Conservation (phyloP, 2,113 vertebrate species). For the Campylomormyrus numenius region DNA sequence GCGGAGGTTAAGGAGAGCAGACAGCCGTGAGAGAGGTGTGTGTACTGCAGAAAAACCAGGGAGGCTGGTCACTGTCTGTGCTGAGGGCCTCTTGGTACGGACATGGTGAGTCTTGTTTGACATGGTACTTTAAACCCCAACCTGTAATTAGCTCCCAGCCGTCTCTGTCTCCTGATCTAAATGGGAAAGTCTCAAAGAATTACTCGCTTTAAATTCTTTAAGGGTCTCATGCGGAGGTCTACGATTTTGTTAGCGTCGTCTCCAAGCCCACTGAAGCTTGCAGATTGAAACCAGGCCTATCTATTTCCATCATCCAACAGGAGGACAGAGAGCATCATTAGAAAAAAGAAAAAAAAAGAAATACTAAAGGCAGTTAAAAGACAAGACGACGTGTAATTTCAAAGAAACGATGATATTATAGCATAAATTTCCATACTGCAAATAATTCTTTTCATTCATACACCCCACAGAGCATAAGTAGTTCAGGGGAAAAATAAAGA, state of each 20-base stretch:
- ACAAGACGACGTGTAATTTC: background rate
- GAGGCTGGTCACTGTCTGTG: background rate
- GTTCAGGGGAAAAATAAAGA: background rate
- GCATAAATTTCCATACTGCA: background rate
- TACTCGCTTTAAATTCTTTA: background rate
- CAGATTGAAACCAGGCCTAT: background rate
- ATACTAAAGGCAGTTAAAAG: background rate
- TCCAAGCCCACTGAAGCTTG: background rate
- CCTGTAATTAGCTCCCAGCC: constrained; percentile 14
- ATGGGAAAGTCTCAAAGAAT: background rate
- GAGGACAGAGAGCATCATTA: background rate
- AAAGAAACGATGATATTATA: background rate
- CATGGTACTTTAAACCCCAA: background rate
- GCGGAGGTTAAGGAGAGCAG: background rate
- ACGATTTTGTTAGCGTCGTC: background rate
- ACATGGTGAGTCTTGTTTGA: background rate
- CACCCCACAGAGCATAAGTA: background rate
- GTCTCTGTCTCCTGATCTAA: background rate
- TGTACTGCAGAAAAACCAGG: background rate
- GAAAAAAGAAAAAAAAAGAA: background rate
- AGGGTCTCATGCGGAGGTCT: background rate
- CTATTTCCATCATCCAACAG: background rate
- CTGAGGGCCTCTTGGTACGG: background rate
- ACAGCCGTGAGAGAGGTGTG: background rate
- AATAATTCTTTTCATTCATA: background rate